Evolutionary conservation across 1,140 invertebrate species (phyloP).

Genomic region (Sycophila sp.): DNA sequence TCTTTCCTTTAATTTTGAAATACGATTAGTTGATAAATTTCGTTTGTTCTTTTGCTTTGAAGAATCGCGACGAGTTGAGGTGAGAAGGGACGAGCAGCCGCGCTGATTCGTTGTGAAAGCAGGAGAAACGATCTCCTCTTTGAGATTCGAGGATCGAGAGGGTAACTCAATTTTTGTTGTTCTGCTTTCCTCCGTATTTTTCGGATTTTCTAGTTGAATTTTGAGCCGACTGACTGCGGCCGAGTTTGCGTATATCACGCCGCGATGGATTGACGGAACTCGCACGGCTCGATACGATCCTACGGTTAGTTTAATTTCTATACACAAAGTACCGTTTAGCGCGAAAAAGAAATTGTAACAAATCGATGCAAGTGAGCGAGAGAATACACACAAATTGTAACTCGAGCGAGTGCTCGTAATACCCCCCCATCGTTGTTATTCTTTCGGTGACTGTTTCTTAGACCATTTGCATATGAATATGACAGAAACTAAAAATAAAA

Average conservation of each 20-base stretch:
- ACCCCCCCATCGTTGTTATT: not conserved
- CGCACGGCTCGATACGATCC: slow-evolving; percentile 3
- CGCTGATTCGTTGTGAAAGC: too few species aligned
- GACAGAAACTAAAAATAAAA: not conserved
- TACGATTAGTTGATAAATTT: too few species aligned
- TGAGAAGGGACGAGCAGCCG: not conserved
- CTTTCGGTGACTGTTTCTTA: slow-evolving; percentile 7
- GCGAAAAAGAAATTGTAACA: not conserved
- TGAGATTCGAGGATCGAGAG: too few species aligned
- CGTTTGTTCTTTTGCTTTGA: too few species aligned
- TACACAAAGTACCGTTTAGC: not conserved
- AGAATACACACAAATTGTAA: not conserved
- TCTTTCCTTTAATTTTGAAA: not conserved
- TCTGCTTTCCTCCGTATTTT: not conserved
- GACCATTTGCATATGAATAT: too few species aligned
- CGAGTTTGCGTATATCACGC: too few species aligned
- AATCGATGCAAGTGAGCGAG: not conserved
- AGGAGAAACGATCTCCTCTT: too few species aligned
- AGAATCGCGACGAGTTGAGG: too few species aligned
- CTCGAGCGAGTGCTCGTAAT: not conserved
- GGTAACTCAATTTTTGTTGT: too few species aligned
- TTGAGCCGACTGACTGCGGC: too few species aligned
- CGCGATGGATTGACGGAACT: slow-evolving; percentile 8
- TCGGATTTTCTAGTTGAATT: not conserved
- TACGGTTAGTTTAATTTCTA: not conserved